A percentile compares a stretch with the other conserved stretches of the same genome.
Conservation (phyloP, 2,888 invertebrate genomes). For the Pheosia gnoma region DNA sequence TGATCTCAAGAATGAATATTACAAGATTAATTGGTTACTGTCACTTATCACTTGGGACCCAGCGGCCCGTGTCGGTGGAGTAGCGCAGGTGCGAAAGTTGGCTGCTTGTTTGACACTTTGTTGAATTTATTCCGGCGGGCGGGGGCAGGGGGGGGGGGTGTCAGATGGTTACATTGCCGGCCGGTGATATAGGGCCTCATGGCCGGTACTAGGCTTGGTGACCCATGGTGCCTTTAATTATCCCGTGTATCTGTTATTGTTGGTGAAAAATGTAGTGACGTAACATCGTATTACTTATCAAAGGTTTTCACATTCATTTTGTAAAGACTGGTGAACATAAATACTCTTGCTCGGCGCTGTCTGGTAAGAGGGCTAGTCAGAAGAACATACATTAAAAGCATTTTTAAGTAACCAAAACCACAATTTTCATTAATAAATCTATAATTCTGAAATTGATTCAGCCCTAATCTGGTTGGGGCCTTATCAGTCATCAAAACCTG, state of each 20-base stretch:
- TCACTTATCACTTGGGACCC: constrained; percentile 13
- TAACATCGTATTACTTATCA: too few species aligned
- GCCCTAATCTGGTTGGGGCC: too few species aligned
- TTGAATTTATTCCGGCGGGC: constrained; percentile 61
- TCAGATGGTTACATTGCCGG: constrained; percentile 59
- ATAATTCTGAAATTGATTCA: too few species aligned
- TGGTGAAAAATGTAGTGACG: not conserved
- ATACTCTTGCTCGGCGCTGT: too few species aligned
- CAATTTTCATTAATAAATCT: too few species aligned
- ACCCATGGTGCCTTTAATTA: constrained; percentile 1
- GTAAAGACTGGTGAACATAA: too few species aligned
- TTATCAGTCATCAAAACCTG: not conserved
- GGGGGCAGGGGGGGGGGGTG: constrained; percentile 23
- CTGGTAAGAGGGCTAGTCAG: too few species aligned
- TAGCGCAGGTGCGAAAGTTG: constrained; percentile 68
- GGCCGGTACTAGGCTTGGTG: not conserved
- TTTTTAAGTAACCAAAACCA: not conserved
- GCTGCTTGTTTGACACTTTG: constrained; percentile 71
- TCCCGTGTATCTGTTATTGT: not conserved
- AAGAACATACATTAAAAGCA: too few species aligned
- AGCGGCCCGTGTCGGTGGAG: constrained; percentile 22
- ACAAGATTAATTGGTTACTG: not conserved
- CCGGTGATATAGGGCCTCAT: constrained; percentile 30
- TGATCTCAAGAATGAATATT: too few species aligned
- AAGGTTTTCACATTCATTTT: too few species aligned